Conservation (phyloP, 2,113 vertebrate species). For the Clinocottus analis region DNA sequence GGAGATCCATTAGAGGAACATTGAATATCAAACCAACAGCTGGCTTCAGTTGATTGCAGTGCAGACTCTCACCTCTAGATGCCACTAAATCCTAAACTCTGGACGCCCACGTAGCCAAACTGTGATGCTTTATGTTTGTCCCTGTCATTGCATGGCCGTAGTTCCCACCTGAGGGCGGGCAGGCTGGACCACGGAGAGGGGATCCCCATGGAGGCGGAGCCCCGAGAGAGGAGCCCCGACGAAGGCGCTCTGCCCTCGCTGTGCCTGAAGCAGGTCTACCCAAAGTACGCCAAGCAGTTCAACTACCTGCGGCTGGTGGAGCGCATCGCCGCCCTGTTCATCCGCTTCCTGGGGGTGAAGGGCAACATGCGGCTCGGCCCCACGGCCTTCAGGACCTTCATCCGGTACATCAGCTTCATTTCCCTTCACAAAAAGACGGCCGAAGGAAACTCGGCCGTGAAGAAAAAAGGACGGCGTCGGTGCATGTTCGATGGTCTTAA, state of each 20-base stretch:
- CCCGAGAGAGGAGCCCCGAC: constrained; percentile 44
- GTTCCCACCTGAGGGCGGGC: constrained; percentile 59
- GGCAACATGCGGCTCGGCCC: constrained; percentile 93
- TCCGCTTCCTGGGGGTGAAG: constrained; percentile 95
- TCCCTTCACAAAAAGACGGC: not conserved
- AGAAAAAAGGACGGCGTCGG: no score
- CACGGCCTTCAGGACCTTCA: constrained; percentile 94
- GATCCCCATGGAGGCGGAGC: constrained; percentile 45
- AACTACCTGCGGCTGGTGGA: constrained; percentile 90
- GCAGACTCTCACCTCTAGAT: not conserved
- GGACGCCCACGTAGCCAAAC: not conserved
- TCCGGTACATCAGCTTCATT: constrained; percentile 82
- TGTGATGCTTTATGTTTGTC: not conserved
- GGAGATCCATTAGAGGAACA: no score
- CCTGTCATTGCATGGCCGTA: constrained; percentile 45
- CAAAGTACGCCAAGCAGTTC: constrained; percentile 95
- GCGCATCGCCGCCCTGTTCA: constrained; percentile 89
- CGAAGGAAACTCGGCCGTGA: no score
- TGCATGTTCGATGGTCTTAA: no score
- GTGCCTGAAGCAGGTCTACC: constrained; percentile 96
- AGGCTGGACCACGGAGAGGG: constrained; percentile 57
- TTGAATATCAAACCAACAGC: no score
- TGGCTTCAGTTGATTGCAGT: not conserved
- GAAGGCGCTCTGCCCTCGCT: constrained; percentile 83
- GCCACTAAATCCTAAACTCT: not conserved